A percentile compares a stretch with the other conserved stretches of the same genome.
These are phyloP conservation scores for Malacoraja senta DNA, from an alignment of 2,797 vertebrate genomes.

Conservation along the genomic window DNA sequence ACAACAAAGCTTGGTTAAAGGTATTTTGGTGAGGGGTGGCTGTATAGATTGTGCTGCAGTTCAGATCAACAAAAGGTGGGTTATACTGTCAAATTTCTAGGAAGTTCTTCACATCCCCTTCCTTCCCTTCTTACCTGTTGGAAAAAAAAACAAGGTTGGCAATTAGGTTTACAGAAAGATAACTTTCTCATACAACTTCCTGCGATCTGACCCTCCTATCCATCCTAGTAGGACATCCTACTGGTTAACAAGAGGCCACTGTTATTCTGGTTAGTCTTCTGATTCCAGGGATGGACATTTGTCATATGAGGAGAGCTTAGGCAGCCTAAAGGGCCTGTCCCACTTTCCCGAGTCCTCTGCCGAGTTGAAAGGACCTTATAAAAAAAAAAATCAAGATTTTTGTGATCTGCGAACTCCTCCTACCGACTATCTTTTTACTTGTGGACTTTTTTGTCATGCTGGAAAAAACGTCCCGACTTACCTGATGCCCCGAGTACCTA, in stretches of 20 bases:
- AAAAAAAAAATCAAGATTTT: no score
- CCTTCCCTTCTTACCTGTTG: slow-evolving; percentile 72
- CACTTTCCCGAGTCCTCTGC: no score
- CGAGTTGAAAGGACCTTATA: no score
- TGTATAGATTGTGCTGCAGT: slow-evolving; percentile 23
- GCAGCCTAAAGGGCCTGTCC: no score
- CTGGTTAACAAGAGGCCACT: background rate
- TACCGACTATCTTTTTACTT: no score
- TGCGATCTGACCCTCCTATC: background rate
- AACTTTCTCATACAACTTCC: background rate
- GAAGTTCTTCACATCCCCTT: slow-evolving; percentile 61
- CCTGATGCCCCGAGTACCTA: no score
- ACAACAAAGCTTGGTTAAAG: slow-evolving; percentile 35
- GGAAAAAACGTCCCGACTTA: no score
- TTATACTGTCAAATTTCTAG: background rate
- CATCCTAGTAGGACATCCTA: background rate
- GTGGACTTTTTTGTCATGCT: no score
- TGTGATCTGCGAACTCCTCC: no score
- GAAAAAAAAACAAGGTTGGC: slow-evolving; percentile 39
- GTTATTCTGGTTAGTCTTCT: background rate
- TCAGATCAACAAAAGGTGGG: slow-evolving; percentile 30
- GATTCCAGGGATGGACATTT: no score
- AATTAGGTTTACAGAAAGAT: slow-evolving; percentile 34
- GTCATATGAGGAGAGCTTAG: no score
- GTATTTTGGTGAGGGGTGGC: slow-evolving; percentile 44